These are phyloP conservation scores for human DNA, from an alignment of 2,113 vertebrate species.

Conservation along the genomic window GRCh38 chr4:71093501-71094000, in stretches of 20 bases:
- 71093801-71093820: conserved; percentile 33
- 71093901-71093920: conserved; percentile 64
- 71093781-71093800: neutral
- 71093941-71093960: conserved; percentile 63
- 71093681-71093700: neutral
- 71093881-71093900: conserved; percentile 71
- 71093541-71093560: conserved; percentile 33
- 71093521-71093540: neutral
- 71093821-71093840: conserved; percentile 31
- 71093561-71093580: conserved; percentile 43
- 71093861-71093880: conserved; percentile 33
- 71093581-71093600: neutral
- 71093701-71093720: neutral
- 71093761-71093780: neutral
- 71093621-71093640: neutral
- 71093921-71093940: conserved; percentile 58
- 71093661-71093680: neutral
- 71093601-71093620: conserved; percentile 29
- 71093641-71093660: neutral
- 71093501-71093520: neutral
- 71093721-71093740: neutral
- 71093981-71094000: conserved; percentile 69
- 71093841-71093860: conserved; percentile 57
- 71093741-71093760: neutral
- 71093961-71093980: conserved; percentile 61